phyloP scores from a whole-genome alignment of 1,140 invertebrate species.

The Agraylea sexmaculata region DNA sequence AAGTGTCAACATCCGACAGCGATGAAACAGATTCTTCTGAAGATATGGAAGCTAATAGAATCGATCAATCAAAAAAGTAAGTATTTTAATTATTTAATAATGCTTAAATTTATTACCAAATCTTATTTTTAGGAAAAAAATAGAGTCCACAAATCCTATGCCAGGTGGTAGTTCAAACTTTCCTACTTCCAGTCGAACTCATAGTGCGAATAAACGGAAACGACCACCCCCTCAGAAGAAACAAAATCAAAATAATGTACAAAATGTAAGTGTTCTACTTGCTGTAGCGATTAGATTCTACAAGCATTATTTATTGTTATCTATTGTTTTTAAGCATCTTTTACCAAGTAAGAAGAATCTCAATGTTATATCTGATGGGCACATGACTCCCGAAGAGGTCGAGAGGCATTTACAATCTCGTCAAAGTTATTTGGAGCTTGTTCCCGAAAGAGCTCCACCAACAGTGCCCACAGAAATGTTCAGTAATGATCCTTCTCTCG shows the following conservation, averaged over 20 bases:
- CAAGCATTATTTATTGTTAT: not conserved
- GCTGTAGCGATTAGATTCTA: not conserved
- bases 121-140: conserved; percentile 28
- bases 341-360: conserved; percentile 24
- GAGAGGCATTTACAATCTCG: conserved; percentile 79
- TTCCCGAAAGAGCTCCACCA: conserved; percentile 72
- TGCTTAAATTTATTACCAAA: conserved; percentile 7
- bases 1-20: conserved; percentile 75
- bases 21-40: conserved; percentile 89
- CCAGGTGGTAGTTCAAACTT: conserved; percentile 20
- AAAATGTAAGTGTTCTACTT: conserved; percentile 16
- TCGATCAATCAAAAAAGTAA: conserved; percentile 40
- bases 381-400: conserved; percentile 85
- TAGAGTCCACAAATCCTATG: conserved; percentile 30
- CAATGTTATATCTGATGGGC: conserved; percentile 55
- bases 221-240: conserved; percentile 19
- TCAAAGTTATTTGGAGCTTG: conserved; percentile 67
- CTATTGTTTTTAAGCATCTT: conserved; percentile 26
- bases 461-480: conserved; percentile 88
- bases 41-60: conserved; percentile 50
- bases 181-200: conserved; percentile 13
- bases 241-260: conserved; percentile 17
- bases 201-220: conserved; percentile 20
- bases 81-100: conserved; percentile 7
- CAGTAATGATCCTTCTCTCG: conserved; percentile 77